Conservation (phyloP, 2,113 vertebrate species). For the Gorsachius goisagi region DNA sequence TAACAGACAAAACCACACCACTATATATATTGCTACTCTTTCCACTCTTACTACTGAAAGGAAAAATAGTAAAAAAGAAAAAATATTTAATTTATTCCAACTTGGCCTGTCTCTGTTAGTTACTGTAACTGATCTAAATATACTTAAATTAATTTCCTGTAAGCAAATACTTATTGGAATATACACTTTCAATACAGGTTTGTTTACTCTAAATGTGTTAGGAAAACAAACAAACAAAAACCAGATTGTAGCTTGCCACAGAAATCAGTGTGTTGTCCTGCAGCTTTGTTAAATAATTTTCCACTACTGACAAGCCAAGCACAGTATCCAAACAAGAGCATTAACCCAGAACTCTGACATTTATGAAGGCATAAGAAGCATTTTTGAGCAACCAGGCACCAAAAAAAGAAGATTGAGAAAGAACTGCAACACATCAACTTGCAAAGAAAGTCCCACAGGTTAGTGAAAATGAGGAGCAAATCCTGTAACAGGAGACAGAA, state of each 20-base stretch:
- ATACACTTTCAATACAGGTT: not conserved
- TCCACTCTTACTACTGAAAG: not conserved
- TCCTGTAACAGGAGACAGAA: fast-evolving
- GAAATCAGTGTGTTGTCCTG: not conserved
- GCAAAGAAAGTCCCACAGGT: not conserved
- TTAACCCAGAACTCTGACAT: not conserved
- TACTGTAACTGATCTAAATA: not conserved
- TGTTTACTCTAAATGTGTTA: not conserved
- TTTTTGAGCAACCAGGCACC: not conserved
- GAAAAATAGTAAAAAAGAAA: not conserved
- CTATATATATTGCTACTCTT: not conserved
- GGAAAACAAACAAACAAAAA: not conserved
- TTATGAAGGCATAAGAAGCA: not conserved
- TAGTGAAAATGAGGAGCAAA: not conserved
- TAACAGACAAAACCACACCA: not conserved
- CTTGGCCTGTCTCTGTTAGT: not conserved
- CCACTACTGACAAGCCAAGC: not conserved
- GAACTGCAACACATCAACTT: not conserved
- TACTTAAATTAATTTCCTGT: not conserved
- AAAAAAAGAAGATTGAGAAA: not conserved
- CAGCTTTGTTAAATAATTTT: not conserved
- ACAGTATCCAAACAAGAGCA: not conserved
- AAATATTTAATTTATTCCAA: not conserved
- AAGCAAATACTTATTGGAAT: not conserved
- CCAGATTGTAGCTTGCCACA: not conserved